These are phyloP conservation scores for Anniella stebbinsi DNA, from an alignment of 2,797 vertebrate species.

Conservation along the genomic window DNA sequence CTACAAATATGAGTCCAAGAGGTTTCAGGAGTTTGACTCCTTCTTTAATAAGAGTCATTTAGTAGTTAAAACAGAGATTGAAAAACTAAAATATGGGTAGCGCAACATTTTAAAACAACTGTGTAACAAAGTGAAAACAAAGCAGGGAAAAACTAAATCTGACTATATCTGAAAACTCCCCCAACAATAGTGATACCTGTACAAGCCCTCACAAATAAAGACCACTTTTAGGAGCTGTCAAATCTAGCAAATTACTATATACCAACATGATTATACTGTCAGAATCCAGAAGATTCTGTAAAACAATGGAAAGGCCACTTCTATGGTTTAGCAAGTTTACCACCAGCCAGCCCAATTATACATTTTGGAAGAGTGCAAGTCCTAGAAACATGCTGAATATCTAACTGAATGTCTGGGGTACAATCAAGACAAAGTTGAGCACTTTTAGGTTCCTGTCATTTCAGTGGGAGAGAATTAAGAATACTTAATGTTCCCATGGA, in stretches of 20 bases:
- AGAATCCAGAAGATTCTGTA: neutral
- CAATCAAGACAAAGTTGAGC: neutral
- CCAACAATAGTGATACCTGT: neutral
- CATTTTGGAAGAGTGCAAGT: neutral
- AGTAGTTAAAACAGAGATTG: neutral
- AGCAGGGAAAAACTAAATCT: neutral
- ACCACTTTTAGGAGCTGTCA: neutral
- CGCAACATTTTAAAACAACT: neutral
- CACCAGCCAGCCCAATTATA: neutral
- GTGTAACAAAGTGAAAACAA: neutral
- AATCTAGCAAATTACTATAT: neutral
- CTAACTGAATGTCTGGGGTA: neutral
- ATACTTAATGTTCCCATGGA: neutral
- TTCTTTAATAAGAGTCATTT: neutral
- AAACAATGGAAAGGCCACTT: neutral
- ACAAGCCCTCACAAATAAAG: neutral
- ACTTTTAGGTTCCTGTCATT: neutral
- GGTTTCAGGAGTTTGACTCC: neutral
- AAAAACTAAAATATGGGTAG: neutral
- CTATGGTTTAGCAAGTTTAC: neutral
- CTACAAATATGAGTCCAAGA: neutral
- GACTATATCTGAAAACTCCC: neutral
- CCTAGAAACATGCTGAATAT: neutral
- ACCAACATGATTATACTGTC: neutral
- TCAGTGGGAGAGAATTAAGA: neutral